A percentile compares a stretch with the other conserved stretches of the same genome.
phyloP scores from a whole-genome alignment of 1,140 invertebrate genomes.

The Melanaphis sacchari region DNA sequence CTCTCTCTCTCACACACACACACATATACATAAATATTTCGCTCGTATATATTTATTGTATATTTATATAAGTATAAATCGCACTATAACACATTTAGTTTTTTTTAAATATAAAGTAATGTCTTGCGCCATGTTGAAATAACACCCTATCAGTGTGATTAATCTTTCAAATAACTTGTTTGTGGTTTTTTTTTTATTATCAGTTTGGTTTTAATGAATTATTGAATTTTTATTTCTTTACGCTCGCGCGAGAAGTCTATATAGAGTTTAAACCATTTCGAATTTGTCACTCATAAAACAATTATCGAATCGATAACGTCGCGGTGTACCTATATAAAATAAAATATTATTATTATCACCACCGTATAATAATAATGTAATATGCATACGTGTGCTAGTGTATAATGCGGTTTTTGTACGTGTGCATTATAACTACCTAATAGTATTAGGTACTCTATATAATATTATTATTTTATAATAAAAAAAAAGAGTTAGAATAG shows the following conservation, averaged over 20 bases:
- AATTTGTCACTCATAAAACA: conserved; percentile 14
- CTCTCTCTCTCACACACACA: not conserved
- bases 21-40: not conserved
- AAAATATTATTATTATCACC: not conserved
- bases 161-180: conserved; percentile 11
- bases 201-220: conserved; percentile 9
- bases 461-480: not conserved
- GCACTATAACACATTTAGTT: not conserved
- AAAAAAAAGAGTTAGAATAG: not conserved
- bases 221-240: conserved; percentile 8
- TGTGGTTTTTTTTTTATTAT: conserved; percentile 5
- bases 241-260: not conserved
- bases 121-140: not conserved
- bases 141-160: not conserved
- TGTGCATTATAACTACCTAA: no score
- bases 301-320: conserved; percentile 12
- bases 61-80: not conserved
- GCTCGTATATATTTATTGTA: not conserved
- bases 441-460: not conserved
- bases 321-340: not conserved
- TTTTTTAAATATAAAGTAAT: conserved; percentile 2
- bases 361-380: not conserved
- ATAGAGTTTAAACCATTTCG: conserved; percentile 5
- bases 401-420: not conserved
- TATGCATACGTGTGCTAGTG: not conserved